Conservation (phyloP, 1,140 invertebrate species). For the Drosophila orena region DNA sequence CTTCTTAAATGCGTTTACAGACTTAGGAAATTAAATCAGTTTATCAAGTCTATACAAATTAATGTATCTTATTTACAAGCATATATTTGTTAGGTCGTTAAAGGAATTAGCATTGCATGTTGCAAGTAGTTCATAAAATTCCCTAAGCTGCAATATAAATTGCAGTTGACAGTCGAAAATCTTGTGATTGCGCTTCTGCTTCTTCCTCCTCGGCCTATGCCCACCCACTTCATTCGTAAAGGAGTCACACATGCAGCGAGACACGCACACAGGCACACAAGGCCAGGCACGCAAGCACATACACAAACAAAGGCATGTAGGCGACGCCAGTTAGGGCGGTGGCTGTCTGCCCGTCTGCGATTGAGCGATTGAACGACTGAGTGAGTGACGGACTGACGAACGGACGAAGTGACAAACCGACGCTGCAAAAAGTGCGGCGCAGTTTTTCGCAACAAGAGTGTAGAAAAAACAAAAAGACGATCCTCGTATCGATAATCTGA, state of each 20-base stretch:
- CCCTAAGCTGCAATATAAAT: constrained; percentile 1
- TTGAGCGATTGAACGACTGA: constrained; percentile 36
- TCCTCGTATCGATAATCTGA: constrained; percentile 52
- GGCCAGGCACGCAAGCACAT: constrained; percentile 31
- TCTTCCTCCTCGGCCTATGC: constrained; percentile 2
- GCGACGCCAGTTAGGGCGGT: constrained; percentile 77
- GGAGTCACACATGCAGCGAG: constrained; percentile 31
- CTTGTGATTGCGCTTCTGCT: constrained; percentile 8
- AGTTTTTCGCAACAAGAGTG: constrained; percentile 64
- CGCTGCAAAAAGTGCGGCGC: constrained; percentile 64
- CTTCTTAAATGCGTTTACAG: neutral
- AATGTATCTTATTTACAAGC: no score
- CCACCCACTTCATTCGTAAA: constrained; percentile 41
- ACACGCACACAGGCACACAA: constrained; percentile 2
- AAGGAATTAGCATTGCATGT: neutral
- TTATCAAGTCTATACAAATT: no score
- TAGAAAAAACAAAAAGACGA: constrained; percentile 52
- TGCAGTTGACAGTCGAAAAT: constrained; percentile 26
- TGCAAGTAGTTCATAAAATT: constrained; percentile 7
- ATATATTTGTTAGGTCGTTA: no score
- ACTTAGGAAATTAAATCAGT: no score
- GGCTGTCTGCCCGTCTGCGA: constrained; percentile 60
- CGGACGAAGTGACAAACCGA: constrained; percentile 25
- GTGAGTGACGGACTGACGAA: constrained; percentile 11
- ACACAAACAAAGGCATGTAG: constrained; percentile 61